Base-by-base conservation (phyloP, 2,888 invertebrate species). In the Idaea biselata region DNA sequence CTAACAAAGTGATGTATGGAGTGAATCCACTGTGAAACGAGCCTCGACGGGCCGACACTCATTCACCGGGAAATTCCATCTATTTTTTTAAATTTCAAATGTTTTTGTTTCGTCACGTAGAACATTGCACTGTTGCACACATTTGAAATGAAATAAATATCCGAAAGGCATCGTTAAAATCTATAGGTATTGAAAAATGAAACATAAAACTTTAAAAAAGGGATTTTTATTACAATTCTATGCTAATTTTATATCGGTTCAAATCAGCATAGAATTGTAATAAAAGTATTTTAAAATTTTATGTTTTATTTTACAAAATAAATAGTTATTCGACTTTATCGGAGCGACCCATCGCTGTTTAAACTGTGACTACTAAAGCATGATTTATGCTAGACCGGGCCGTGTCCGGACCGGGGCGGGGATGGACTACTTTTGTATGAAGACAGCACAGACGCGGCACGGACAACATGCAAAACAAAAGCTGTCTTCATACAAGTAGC, bases 1-100 rank as follows among this genome's bases (percentile, higher is more conserved):
- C 85, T 84, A 84, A 83, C 83, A 77, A 82, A 81, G 85, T 87
- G 87, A 87, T 87, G 83, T 86, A 87, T 87, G 85, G 81, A 82
- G 81, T 75, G 81, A 81, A 82, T 79, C 72, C 77, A 79, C 80
- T 82, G 84, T 82, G 79, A 81, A 86, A 84, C 81, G 75, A 80
- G 80, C 67, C 76, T 71, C 73, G 77, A 70, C 71, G 68, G 64
- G 69, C 70, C 62, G 58, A 69, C 73, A 74, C 72, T 73, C 66
- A 73, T 68, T 66, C 70, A 72, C 64, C 71, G 58, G 72, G 75
- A 77, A 77, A 75, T 64, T 68, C 65, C 65, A 68, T 69, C 68
- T 64, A 63, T 72, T 68, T 73, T 73, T 72, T 66, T 72, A 61
- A 58, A 62, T 44, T 58, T 60, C 55, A 60, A 61, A 58, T 58